These are phyloP conservation scores for Palloptera scutellata DNA, from an alignment of 2,888 invertebrate genomes.

Conservation along the genomic window DNA sequence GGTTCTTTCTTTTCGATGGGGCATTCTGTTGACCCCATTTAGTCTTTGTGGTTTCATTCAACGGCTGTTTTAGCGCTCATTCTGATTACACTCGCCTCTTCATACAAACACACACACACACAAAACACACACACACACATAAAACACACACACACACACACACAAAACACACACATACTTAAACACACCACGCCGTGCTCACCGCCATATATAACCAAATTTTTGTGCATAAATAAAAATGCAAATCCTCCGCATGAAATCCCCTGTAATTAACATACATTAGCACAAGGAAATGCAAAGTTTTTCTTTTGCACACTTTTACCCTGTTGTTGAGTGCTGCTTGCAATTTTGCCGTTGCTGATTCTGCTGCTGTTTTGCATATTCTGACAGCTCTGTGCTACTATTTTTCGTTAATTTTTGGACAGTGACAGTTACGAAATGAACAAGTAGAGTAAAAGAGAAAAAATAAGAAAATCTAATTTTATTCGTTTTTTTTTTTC, in stretches of 20 bases:
- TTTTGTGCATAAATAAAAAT: slow-evolving; percentile 45
- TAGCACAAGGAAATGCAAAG: slow-evolving; percentile 59
- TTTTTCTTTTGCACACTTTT: slow-evolving; percentile 22
- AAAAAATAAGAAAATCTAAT: slow-evolving; percentile 17
- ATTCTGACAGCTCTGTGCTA: slow-evolving; percentile 30
- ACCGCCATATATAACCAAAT: not conserved
- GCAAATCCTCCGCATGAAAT: slow-evolving; percentile 57
- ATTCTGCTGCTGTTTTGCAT: slow-evolving; percentile 28
- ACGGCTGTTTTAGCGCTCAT: too few relatives aligned
- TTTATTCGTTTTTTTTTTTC: not conserved
- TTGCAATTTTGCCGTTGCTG: slow-evolving; percentile 29
- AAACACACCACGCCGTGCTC: too few relatives aligned
- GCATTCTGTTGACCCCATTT: too few relatives aligned
- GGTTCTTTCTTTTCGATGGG: too few relatives aligned
- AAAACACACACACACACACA: too few relatives aligned
- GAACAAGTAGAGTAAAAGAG: slow-evolving; percentile 43
- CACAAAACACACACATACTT: too few relatives aligned
- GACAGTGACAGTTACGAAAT: slow-evolving; percentile 57
- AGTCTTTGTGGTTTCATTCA: too few relatives aligned
- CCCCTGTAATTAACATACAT: slow-evolving; percentile 63
- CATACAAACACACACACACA: too few relatives aligned
- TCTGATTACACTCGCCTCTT: too few relatives aligned
- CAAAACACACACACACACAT: too few relatives aligned
- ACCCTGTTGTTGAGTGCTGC: slow-evolving; percentile 30
- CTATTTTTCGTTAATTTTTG: slow-evolving; percentile 46